Conservation (phyloP, 2,888 invertebrate species). For the Lasioglossum malachurum region DNA sequence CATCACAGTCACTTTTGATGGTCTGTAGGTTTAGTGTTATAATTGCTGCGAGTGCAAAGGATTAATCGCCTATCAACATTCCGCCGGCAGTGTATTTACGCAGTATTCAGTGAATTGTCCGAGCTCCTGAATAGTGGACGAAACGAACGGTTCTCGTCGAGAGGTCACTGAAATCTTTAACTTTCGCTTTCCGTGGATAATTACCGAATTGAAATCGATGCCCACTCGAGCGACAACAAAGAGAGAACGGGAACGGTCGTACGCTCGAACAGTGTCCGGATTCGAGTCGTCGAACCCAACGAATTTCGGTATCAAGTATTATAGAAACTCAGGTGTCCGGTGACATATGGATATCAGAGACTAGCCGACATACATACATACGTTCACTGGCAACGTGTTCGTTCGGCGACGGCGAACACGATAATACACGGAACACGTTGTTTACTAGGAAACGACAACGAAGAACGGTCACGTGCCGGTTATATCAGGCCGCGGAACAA, state of each 20-base stretch:
- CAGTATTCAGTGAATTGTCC: not conserved
- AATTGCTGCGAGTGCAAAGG: too few relatives aligned
- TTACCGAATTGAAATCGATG: slow-evolving; percentile 38
- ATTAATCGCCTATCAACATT: not conserved
- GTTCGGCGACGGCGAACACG: not conserved
- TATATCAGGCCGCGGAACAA: not conserved
- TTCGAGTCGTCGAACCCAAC: not conserved
- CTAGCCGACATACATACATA: not conserved
- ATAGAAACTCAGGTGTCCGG: not conserved
- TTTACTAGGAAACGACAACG: not conserved
- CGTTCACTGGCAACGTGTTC: not conserved
- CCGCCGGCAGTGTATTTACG: not conserved
- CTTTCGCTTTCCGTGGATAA: slow-evolving; percentile 29
- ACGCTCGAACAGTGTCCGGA: not conserved
- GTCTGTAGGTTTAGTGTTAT: too few relatives aligned
- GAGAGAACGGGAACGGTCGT: not conserved
- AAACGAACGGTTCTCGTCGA: not conserved
- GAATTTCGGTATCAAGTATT: not conserved
- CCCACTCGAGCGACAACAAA: slow-evolving; percentile 13
- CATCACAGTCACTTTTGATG: too few relatives aligned
- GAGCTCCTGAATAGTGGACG: not conserved
- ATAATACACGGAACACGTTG: not conserved
- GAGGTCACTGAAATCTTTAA: slow-evolving; percentile 33
- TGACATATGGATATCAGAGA: not conserved
- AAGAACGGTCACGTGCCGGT: not conserved